Evolutionary conservation across 1,140 invertebrate genomes (phyloP), one percentile per base, ranked within the genome.

Genomic region (Calephelis nemesis): DNA sequence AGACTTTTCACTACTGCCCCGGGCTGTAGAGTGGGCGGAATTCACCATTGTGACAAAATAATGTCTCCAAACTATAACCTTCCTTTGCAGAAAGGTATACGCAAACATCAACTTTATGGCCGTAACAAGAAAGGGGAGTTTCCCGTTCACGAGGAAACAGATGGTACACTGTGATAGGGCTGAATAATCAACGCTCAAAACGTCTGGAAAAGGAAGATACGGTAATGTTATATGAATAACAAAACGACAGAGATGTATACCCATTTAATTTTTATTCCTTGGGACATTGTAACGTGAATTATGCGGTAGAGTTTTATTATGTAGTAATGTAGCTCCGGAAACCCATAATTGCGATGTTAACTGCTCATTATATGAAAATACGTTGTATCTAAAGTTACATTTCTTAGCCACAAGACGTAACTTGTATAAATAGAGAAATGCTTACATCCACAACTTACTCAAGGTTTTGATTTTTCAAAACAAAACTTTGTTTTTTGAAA

Each of bases 131-230:
- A 79, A 74, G 74, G 72, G 72, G 65, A 60, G 71, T 85, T 79
- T 85, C 64, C 72, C 47, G 47, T 58, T 62, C 70, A 50, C 67
- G 70, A 48, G 47, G 47, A 70, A 82, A 73, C 86, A 91, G 87
- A 91, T 90, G 89, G 83, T 81, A 83, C 75, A 70, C 71, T 68
- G 74, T 69, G 87, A 91, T 90, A 86, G 78, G 82, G 84, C 83
- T 88, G 87, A 90, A 91, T 91, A 91, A 91, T 90, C 89, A 91
- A 91, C 87, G 87, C 87, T 88, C 88, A 85, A 88, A 90, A 90
- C 84, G 84, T 89, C 89, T 88, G 87, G 83, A 90, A 88, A 89
- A 86, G 89, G 86, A 90, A 89, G 89, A 91, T 91, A 89, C 85
- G 82, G 83, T 89, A 91, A 91, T 89, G 87, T 87, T 85, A 87